Evolutionary conservation across 2,888 invertebrate genomes (phyloP).

Genomic region (Diabrotica balteata): DNA sequence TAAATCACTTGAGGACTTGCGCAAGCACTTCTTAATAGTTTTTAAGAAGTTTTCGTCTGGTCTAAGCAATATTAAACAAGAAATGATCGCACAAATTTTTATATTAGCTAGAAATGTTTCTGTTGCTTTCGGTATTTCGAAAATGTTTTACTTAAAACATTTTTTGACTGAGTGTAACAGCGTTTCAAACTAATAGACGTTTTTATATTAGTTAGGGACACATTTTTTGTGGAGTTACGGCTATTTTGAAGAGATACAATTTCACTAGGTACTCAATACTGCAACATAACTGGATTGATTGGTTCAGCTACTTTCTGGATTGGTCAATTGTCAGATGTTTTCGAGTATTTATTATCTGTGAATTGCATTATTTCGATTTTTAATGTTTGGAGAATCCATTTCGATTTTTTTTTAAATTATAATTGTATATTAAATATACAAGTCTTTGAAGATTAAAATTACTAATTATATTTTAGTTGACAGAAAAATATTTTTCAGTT

Average conservation of each 20-base stretch:
- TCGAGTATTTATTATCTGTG: conserved; percentile 13
- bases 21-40: conserved; percentile 2
- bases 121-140: conserved; percentile 1
- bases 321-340: conserved; percentile 20
- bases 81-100: conserved; percentile 1
- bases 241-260: conserved; percentile 10
- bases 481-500: too few relatives aligned
- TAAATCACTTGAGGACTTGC: neutral
- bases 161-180: conserved; percentile 4
- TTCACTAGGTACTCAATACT: conserved; percentile 14
- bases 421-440: too few relatives aligned
- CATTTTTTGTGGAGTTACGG: neutral
- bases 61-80: neutral
- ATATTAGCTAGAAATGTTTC: neutral
- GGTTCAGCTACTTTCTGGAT: conserved; percentile 30
- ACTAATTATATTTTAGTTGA: too few relatives aligned
- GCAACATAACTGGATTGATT: conserved; percentile 18
- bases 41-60: conserved; percentile 12
- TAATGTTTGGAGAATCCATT: conserved; percentile 16
- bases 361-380: conserved; percentile 17
- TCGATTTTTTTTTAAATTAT: neutral
- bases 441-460: too few relatives aligned
- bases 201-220: too few relatives aligned
- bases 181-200: neutral
- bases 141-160: conserved; percentile 19